Conservation (phyloP, 2,113 vertebrate species). For the Protobothrops flavoviridis region DNA sequence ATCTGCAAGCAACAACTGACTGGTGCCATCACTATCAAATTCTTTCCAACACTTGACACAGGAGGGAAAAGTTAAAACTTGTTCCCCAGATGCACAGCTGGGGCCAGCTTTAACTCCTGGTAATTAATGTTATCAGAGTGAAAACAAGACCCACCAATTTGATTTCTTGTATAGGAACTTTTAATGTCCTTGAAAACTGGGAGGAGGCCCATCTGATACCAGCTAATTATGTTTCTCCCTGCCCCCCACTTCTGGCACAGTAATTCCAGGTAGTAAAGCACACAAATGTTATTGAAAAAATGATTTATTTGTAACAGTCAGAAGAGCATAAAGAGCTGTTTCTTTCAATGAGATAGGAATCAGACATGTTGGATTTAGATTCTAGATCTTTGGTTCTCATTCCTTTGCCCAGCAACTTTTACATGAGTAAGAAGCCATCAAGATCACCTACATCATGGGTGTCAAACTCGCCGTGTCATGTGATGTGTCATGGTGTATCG, state of each 20-base stretch:
- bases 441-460: too few relatives aligned
- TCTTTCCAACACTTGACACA: not conserved
- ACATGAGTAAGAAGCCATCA: not conserved
- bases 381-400: not conserved
- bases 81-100: not conserved
- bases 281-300: not conserved
- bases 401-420: not conserved
- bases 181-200: not conserved
- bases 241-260: not conserved
- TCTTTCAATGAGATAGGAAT: not conserved
- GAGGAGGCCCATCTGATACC: not conserved
- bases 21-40: not conserved
- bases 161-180: not conserved
- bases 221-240: not conserved
- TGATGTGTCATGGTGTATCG: too few relatives aligned
- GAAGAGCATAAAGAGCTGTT: not conserved
- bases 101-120: not conserved
- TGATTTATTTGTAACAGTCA: not conserved
- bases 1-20: not conserved
- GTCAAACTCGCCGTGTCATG: too few relatives aligned
- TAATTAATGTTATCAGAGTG: slow-evolving; percentile 8
- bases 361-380: not conserved
- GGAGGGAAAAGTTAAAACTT: slow-evolving; percentile 7
- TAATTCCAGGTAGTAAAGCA: not conserved
- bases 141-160: not conserved